Conservation (phyloP, 2,888 invertebrate genomes). For the Subacronicta megacephala region DNA sequence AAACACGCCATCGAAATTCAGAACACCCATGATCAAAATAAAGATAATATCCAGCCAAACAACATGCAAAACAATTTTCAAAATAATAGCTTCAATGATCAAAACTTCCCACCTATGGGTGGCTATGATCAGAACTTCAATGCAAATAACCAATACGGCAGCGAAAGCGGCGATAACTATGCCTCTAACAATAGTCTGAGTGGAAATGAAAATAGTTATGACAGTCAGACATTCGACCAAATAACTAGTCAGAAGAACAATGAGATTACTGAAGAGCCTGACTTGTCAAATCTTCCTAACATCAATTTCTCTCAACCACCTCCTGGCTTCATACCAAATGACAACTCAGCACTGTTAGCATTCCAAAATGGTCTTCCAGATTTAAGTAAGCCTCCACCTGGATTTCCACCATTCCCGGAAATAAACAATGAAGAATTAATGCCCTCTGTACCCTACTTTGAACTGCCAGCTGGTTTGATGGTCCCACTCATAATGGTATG, state of each 20-base stretch:
- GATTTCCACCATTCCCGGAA: slow-evolving; percentile 90
- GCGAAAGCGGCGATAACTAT: slow-evolving; percentile 83
- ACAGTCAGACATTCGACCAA: slow-evolving; percentile 84
- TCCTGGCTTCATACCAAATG: slow-evolving; percentile 79
- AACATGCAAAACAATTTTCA: slow-evolving; percentile 74
- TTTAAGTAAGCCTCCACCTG: slow-evolving; percentile 96
- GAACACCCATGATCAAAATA: slow-evolving; percentile 75
- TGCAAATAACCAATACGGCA: slow-evolving; percentile 77
- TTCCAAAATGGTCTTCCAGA: slow-evolving; percentile 93
- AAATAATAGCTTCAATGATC: slow-evolving; percentile 78
- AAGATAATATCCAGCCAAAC: slow-evolving; percentile 71
- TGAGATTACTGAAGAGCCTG: slow-evolving; percentile 72
- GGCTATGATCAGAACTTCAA: slow-evolving; percentile 77
- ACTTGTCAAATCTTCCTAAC: slow-evolving; percentile 78
- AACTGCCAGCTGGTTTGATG: slow-evolving; percentile 99
- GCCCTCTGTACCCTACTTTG: slow-evolving; percentile 98
- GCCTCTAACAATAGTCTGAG: slow-evolving; percentile 83
- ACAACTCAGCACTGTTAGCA: slow-evolving; percentile 73
- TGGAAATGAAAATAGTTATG: slow-evolving; percentile 87
- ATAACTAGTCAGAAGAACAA: slow-evolving; percentile 71
- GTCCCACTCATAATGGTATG: slow-evolving; percentile 97
- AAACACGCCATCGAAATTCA: slow-evolving; percentile 91
- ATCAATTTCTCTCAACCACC: slow-evolving; percentile 86
- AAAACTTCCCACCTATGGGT: slow-evolving; percentile 72
- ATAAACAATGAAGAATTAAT: slow-evolving; percentile 92